Evolutionary conservation across 2,888 invertebrate species (phyloP).

Genomic region (Griposia aprilina): DNA sequence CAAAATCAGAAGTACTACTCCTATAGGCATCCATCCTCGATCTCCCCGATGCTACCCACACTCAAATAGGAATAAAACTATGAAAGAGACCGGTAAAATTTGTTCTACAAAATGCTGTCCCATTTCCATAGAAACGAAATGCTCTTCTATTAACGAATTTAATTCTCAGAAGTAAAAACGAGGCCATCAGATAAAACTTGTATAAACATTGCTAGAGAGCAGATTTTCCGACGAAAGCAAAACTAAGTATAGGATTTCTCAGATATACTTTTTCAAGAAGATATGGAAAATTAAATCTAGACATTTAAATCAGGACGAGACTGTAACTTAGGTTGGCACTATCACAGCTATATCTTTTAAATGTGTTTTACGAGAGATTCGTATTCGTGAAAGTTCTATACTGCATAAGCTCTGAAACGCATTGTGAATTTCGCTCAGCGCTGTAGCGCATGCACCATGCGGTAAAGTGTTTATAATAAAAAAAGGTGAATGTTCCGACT

Average conservation of each 20-base stretch:
- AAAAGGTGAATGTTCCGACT: slow-evolving; percentile 65
- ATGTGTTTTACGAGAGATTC: slow-evolving; percentile 56
- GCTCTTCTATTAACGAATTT: slow-evolving; percentile 1
- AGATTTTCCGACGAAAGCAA: slow-evolving; percentile 26
- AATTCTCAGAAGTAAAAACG: slow-evolving; percentile 18
- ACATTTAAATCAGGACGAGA: slow-evolving; percentile 46
- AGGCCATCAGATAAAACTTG: slow-evolving; percentile 22
- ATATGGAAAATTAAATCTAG: slow-evolving; percentile 47
- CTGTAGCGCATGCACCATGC: slow-evolving; percentile 54
- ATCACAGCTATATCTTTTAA: slow-evolving; percentile 56
- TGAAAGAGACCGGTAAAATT: neutral
- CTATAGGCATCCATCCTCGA: too few species aligned
- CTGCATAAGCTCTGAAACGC: slow-evolving; percentile 66
- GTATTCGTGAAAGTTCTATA: slow-evolving; percentile 47
- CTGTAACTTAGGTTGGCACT: slow-evolving; percentile 48
- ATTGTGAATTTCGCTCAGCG: slow-evolving; percentile 72
- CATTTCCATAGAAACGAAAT: slow-evolving; percentile 3
- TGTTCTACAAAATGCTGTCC: neutral
- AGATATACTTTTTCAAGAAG: slow-evolving; percentile 30
- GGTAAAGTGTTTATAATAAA: slow-evolving; percentile 76
- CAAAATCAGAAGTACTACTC: neutral
- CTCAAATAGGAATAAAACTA: neutral
- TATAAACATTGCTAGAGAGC: slow-evolving; percentile 19
- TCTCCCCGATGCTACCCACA: neutral
- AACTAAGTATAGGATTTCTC: slow-evolving; percentile 16